phyloP scores from a whole-genome alignment of 1,140 invertebrate genomes.

The Aethina tumida region DNA sequence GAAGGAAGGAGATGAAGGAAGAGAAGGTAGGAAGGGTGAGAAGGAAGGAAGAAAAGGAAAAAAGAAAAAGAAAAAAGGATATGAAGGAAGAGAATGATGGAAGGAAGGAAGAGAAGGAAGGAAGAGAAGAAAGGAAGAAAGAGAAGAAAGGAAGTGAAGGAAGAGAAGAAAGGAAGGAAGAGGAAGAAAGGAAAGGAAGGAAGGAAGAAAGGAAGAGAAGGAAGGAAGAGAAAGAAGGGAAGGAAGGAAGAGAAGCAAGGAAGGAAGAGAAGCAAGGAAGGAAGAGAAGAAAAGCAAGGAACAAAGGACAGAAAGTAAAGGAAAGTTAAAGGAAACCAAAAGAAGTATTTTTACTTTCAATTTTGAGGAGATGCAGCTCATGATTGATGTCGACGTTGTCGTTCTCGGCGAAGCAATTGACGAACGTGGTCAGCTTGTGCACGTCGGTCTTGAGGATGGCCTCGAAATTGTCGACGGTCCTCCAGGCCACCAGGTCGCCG shows the following conservation, averaged over 20 bases:
- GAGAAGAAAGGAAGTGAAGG: neutral
- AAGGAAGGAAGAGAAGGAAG: neutral
- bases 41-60: neutral
- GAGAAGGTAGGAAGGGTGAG: no score
- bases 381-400: constrained; percentile 51
- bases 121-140: neutral
- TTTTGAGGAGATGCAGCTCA: constrained; percentile 47
- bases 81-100: neutral
- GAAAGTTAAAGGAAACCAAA: no score
- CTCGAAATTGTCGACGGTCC: constrained; percentile 46
- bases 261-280: no score
- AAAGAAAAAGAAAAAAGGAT: no score
- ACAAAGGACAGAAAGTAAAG: no score
- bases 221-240: no score
- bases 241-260: no score
- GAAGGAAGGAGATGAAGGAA: no score
- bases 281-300: no score
- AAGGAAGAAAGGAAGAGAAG: neutral
- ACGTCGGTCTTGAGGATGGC: constrained; percentile 54
- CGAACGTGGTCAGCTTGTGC: constrained; percentile 49
- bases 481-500: constrained; percentile 54
- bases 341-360: constrained; percentile 49
- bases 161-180: neutral
- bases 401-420: constrained; percentile 46
- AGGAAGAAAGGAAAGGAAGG: neutral